Base-by-base conservation (phyloP, 2,797 vertebrate species). In the Argya squamiceps region DNA sequence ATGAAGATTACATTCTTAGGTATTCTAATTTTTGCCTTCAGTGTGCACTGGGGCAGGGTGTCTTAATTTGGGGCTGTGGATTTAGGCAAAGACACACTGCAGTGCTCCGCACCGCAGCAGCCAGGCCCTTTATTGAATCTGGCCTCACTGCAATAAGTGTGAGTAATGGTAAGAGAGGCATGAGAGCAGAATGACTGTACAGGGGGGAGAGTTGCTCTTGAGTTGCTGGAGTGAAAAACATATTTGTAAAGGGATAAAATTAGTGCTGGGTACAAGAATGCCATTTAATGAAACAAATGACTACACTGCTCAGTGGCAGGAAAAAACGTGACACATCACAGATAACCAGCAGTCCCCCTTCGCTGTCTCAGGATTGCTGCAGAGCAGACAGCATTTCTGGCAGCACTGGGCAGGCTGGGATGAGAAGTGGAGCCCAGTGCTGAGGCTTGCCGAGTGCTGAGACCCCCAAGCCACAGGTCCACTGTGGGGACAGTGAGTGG, bases 201-300 rank as follows among this genome's bases (percentile, higher is more conserved):
- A 60, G 84, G 27, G 69, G 82, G 46, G 47, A 91, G 68, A 85
- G 81, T 80, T 65, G 67, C 36, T 34, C 43, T 82, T 81, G 69
- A 64, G 55, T 91, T 60, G 81, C 82, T 55, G 16, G 50, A 71
- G 30, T 39, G 47, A 82, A 95, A 96, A 94, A 77, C 78, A 32
- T 73, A 69, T 91, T 93, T 93, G 59, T 95, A 87, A 93, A 93
- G 39, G 81, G 84, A 82, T 93, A 87, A 88, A 92, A 91, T 95
- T 84, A 95, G 89, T 7, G 15, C 74, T 30, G 50, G 69, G 32
- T 84, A 77, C 86, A 92, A 84, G 83, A 88, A 86, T 86, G 80
- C 62, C 37, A 47, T 92, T 92, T 89, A 76, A 47, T 55, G 52
- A 92, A 85, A 92, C 68, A 84, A 90, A 88, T 81, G 80, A 78